A percentile compares a stretch with the other conserved stretches of the same genome.
Conservation (phyloP, 2,888 invertebrate species). For the Gibbula magus region DNA sequence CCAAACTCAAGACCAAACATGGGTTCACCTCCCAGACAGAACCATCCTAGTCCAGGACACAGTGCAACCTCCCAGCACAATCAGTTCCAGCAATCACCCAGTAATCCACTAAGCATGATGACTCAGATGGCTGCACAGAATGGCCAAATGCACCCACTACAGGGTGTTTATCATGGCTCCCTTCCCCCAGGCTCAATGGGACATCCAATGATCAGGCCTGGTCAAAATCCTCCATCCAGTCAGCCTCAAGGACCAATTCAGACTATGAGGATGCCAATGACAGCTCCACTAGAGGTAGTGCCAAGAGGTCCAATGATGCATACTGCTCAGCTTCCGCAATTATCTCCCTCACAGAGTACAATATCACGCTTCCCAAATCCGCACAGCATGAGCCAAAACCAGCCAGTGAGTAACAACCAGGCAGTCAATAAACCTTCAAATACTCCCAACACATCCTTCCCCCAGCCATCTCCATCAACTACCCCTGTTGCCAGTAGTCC, state of each 20-base stretch:
- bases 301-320: conserved; percentile 21
- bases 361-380: conserved; percentile 6
- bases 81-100: background rate
- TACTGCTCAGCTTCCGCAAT: conserved; percentile 23
- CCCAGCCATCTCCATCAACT: conserved; percentile 8
- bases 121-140: conserved; percentile 17
- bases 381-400: background rate
- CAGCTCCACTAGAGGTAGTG: background rate
- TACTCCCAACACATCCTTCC: background rate
- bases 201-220: background rate
- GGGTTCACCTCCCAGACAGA: conserved; percentile 9
- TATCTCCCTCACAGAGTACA: conserved; percentile 5
- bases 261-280: conserved; percentile 17
- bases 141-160: conserved; percentile 8
- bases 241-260: conserved; percentile 16
- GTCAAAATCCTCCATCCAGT: background rate
- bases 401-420: background rate
- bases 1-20: background rate
- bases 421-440: background rate
- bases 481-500: conserved; percentile 3
- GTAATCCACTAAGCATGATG: conserved; percentile 17
- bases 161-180: background rate
- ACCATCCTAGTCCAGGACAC: background rate
- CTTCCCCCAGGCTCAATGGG: background rate
- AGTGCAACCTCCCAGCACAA: background rate